These are phyloP conservation scores for human (Homo sapiens) DNA, from an alignment of 2,113 vertebrate species.

Conservation along the genomic window DNA sequence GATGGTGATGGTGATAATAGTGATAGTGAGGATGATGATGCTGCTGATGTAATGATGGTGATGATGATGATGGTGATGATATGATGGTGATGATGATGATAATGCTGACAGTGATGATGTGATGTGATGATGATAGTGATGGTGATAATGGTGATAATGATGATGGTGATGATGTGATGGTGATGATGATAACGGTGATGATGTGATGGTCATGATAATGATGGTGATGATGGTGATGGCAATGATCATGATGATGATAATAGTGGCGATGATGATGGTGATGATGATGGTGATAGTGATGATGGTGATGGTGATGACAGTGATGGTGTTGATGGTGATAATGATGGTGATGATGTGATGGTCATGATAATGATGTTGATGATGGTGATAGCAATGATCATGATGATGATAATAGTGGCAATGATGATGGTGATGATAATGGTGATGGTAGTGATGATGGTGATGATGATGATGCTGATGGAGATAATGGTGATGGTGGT, in stretches of 20 bases:
- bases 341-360: not conserved
- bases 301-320: too few species aligned
- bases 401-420: not conserved
- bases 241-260: too few species aligned
- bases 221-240: too few species aligned
- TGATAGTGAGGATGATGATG: not conserved
- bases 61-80: fast-evolving
- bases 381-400: fast-evolving
- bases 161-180: too few species aligned
- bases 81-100: fast-evolving
- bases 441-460: fast-evolving
- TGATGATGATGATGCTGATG: not conserved
- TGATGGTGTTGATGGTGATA: fast-evolving
- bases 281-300: too few species aligned
- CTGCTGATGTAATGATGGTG: too few species aligned
- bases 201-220: too few species aligned
- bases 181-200: too few species aligned
- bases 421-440: fast-evolving
- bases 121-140: not conserved
- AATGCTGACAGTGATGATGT: not conserved
- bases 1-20: fast-evolving
- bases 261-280: too few species aligned
- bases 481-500: fast-evolving
- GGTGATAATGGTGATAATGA: too few species aligned
- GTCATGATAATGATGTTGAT: fast-evolving